These are phyloP conservation scores for Noctua janthe DNA, from an alignment of 2,888 invertebrate genomes.

Conservation along the genomic window DNA sequence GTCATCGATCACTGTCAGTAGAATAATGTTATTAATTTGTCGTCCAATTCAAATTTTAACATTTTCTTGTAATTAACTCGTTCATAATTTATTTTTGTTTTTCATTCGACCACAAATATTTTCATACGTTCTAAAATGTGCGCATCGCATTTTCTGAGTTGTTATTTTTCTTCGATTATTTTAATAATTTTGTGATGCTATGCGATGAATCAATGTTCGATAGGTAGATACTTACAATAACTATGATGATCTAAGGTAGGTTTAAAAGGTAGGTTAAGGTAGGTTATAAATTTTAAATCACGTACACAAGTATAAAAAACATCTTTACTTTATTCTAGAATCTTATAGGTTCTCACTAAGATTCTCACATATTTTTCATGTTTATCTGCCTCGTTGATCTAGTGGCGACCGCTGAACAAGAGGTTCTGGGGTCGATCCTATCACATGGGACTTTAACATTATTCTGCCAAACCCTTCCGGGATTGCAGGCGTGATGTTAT, in stretches of 20 bases:
- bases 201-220: neutral
- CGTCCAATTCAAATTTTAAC: conserved; percentile 2
- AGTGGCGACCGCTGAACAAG: neutral
- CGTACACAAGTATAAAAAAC: neutral
- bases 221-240: neutral
- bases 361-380: neutral
- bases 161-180: neutral
- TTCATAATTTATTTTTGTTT: conserved; percentile 27
- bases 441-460: too few species aligned
- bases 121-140: conserved; percentile 20
- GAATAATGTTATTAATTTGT: conserved; percentile 10
- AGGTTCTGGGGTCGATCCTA: neutral
- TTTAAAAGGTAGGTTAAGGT: too few species aligned
- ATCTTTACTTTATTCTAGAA: neutral
- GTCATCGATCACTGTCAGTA: conserved; percentile 19
- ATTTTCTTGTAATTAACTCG: conserved; percentile 6
- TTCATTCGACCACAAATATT: neutral
- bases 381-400: too few species aligned
- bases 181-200: neutral
- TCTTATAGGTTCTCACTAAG: neutral
- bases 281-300: neutral
- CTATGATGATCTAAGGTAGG: neutral
- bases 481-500: too few species aligned
- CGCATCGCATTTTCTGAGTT: conserved; percentile 14
- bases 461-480: too few species aligned